phyloP scores from a whole-genome alignment of 2,113 vertebrate genomes.

The Saimiri boliviensis region DNA sequence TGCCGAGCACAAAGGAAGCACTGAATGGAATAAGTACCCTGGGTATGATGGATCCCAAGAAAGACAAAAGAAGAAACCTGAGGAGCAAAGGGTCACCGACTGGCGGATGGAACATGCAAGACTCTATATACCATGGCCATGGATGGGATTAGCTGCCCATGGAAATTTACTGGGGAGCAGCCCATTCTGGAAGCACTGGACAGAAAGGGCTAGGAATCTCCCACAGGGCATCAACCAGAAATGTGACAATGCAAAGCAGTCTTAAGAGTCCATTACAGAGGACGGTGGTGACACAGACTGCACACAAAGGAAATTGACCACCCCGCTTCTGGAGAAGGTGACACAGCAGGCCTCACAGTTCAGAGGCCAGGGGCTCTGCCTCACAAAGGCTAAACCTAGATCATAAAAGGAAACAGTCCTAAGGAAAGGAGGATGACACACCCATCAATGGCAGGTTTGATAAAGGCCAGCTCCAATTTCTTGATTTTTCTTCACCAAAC shows the following conservation, averaged over 20 bases:
- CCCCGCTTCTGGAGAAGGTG: neutral
- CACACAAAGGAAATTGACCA: neutral
- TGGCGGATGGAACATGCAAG: no score
- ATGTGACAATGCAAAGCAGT: neutral
- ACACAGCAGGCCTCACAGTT: neutral
- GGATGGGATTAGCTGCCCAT: neutral
- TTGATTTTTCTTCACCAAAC: neutral
- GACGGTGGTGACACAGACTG: neutral
- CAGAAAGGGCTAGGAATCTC: neutral
- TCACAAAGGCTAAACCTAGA: neutral
- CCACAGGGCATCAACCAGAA: neutral
- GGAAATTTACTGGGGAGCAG: neutral
- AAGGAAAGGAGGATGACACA: neutral
- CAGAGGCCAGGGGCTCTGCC: neutral
- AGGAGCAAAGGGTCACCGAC: neutral
- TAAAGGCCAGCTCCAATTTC: neutral
- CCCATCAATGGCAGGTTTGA: neutral
- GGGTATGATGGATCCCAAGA: neutral
- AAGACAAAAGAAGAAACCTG: neutral
- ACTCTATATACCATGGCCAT: accelerated
- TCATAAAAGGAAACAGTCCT: neutral
- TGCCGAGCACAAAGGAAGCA: neutral
- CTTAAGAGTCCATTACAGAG: neutral
- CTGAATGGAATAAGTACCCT: neutral
- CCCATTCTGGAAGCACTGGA: neutral